These are phyloP conservation scores for Melanargia galathea DNA, from an alignment of 2,888 invertebrate genomes.

Conservation along the genomic window DNA sequence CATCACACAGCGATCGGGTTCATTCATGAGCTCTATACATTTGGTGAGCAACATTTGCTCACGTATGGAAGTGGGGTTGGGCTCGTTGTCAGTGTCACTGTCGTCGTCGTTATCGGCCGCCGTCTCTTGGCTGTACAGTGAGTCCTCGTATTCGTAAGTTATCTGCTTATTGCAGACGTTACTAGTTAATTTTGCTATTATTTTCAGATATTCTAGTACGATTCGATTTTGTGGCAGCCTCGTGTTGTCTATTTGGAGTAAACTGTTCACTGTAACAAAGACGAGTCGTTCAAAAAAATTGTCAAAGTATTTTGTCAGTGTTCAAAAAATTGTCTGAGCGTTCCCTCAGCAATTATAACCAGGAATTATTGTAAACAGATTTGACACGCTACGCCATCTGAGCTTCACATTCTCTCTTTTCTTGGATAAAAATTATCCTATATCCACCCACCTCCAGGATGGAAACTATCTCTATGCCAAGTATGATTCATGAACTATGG, in stretches of 20 bases:
- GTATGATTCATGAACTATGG: too few relatives aligned
- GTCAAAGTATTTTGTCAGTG: too few relatives aligned
- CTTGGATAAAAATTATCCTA: too few relatives aligned
- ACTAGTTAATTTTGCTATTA: slow-evolving; percentile 70
- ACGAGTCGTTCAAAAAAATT: too few relatives aligned
- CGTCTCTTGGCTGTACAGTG: slow-evolving; percentile 72
- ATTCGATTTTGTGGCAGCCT: slow-evolving; percentile 81
- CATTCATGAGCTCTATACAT: slow-evolving; percentile 86
- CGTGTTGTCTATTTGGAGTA: slow-evolving; percentile 59
- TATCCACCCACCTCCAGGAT: too few relatives aligned
- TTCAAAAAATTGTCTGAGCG: too few relatives aligned
- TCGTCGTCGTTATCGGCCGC: slow-evolving; percentile 81
- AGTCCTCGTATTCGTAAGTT: slow-evolving; percentile 71
- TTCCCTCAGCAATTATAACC: too few relatives aligned
- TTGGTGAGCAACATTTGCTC: slow-evolving; percentile 77
- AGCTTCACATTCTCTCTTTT: too few relatives aligned
- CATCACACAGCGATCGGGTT: slow-evolving; percentile 72
- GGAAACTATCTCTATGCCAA: too few relatives aligned
- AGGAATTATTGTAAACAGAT: too few relatives aligned
- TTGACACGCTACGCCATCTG: too few relatives aligned
- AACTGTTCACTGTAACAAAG: slow-evolving; percentile 35
- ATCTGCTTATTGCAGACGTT: slow-evolving; percentile 75
- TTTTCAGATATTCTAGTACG: slow-evolving; percentile 67
- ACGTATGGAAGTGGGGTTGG: slow-evolving; percentile 67
- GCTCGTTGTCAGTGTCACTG: slow-evolving; percentile 81